Percentiles rank a stretch among this genome's conserved stretches.
Conservation (phyloP, 2,888 invertebrate genomes). For the Ophioninae sp. region DNA sequence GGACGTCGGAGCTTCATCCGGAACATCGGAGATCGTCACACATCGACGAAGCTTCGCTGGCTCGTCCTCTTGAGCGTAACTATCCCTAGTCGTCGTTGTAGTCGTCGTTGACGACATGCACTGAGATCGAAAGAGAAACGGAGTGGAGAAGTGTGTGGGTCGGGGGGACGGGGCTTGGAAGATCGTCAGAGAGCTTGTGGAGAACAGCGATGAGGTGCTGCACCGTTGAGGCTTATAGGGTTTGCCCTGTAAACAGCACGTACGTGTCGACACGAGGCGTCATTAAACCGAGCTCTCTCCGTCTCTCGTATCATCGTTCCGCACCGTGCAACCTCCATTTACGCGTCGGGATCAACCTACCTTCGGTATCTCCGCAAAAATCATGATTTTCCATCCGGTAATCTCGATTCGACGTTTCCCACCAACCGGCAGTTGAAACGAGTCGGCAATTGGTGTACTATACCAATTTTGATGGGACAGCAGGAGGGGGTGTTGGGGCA, state of each 20-base stretch:
- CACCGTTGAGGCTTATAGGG: conserved; percentile 63
- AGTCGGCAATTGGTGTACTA: too few species aligned
- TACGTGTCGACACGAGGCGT: conserved; percentile 74
- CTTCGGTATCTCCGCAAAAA: background rate
- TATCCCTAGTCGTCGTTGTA: conserved; percentile 50
- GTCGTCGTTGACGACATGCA: conserved; percentile 49
- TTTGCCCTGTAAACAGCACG: conserved; percentile 78
- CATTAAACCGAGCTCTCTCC: conserved; percentile 71
- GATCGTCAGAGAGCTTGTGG: conserved; percentile 33
- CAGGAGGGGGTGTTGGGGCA: too few species aligned
- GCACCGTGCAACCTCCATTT: conserved; percentile 30
- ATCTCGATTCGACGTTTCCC: background rate
- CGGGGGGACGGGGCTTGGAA: conserved; percentile 1
- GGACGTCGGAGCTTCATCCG: conserved; percentile 47
- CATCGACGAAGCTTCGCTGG: conserved; percentile 49
- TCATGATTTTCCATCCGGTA: background rate
- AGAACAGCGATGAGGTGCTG: conserved; percentile 47
- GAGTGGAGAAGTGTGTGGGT: conserved; percentile 15
- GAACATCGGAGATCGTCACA: conserved; percentile 37
- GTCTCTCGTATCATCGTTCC: conserved; percentile 39
- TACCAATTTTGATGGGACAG: too few species aligned
- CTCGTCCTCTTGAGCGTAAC: conserved; percentile 50
- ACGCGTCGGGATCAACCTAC: conserved; percentile 17
- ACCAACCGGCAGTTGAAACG: too few species aligned
- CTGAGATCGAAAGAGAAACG: background rate